These are phyloP conservation scores for Rhysida immarginata DNA, from an alignment of 1,140 invertebrate genomes.

Conservation along the genomic window DNA sequence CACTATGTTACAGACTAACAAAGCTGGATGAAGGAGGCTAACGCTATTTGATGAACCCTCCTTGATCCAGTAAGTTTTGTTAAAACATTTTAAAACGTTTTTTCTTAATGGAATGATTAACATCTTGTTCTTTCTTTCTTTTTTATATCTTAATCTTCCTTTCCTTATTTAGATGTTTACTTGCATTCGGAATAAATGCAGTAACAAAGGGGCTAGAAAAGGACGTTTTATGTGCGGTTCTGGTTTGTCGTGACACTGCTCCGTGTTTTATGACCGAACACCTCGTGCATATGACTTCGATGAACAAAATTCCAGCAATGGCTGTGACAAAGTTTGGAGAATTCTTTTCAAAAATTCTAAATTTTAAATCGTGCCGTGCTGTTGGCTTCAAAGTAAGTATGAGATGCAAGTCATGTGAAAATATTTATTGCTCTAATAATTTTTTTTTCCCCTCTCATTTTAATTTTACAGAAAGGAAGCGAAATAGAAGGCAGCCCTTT, in stretches of 20 bases:
- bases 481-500: no score
- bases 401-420: no score
- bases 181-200: conserved; percentile 18
- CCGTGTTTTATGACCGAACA: conserved; percentile 13
- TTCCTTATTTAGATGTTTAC: conserved; percentile 15
- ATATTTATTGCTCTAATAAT: no score
- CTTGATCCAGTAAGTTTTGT: neutral
- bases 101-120: no score
- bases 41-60: no score
- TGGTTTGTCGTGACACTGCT: conserved; percentile 13
- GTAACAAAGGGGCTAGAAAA: conserved; percentile 18
- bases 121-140: no score
- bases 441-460: no score
- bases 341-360: neutral
- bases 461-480: no score
- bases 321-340: conserved; percentile 12
- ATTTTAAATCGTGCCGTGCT: neutral
- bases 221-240: conserved; percentile 15
- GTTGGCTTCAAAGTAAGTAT: conserved; percentile 2
- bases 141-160: no score
- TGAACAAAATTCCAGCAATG: conserved; percentile 13
- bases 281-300: conserved; percentile 14
- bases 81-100: no score
- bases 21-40: no score
- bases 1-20: no score